Evolutionary conservation across 2,888 invertebrate species (phyloP), one percentile per base, ranked within the genome.

Genomic region (Neria commutata): DNA sequence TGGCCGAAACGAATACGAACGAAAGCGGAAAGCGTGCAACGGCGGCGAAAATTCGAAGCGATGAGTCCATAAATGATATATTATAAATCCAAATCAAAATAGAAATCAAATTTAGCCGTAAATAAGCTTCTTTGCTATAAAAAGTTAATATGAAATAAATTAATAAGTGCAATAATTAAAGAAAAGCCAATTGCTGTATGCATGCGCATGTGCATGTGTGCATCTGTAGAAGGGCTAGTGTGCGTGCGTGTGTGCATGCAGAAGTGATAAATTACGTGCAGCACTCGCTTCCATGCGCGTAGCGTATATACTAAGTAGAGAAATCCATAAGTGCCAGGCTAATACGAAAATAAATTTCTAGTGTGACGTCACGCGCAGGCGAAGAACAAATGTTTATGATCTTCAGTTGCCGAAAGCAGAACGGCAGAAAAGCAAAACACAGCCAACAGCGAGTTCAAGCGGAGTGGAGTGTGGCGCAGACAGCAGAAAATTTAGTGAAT

Each of bases 21-120:
- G 21, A 52, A 52, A 48, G 26, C 34, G 48, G 40, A 53, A 37
- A 34, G 34, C 40, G 33, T 34, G 40, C 14, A 29, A 21, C 45
- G 34, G 29, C 45, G 34, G 33, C 46, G 54, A 47, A 34, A 24
- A 37, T 48, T 46, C 47, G 54, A 47, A 47, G 23, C 25, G 40
- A 37, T 46, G 26, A 47, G 29, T 57, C 57, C 57, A 63, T 61
- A 63, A 63, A 63, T 63, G 61, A 58, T 54, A 58, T 49, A 33
- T 49, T 49, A 33, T 49, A 46, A 54, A 34, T 60, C 34, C 52
- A n/a, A n/a, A n/a, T n/a, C n/a, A n/a, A n/a, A n/a, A n/a, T n/a
- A n/a, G n/a, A n/a, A n/a, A n/a, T n/a, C n/a, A n/a, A n/a, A n/a
- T n/a, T n/a, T n/a, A n/a, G n/a, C n/a, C n/a, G n/a, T n/a, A n/a